Evolutionary conservation across 2,888 invertebrate species (phyloP).

Genomic region (Melieria omissa): DNA sequence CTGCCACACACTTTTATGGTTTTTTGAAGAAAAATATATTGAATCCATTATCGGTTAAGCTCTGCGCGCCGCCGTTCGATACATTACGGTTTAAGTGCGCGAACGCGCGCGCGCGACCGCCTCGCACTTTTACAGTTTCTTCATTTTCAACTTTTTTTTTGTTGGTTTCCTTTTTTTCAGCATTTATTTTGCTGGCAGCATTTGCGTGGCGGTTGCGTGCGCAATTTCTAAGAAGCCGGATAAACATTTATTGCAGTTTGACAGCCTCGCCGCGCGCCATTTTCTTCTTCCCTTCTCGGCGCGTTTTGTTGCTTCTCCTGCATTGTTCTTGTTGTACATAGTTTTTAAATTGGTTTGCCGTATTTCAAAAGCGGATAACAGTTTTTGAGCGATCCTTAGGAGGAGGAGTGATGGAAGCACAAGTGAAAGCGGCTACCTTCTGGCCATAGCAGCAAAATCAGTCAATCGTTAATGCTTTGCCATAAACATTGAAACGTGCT

Average conservation of each 20-base stretch:
- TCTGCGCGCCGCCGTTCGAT: constrained; percentile 35
- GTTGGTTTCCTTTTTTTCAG: background rate
- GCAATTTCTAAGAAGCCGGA: constrained; percentile 36
- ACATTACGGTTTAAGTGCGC: constrained; percentile 13
- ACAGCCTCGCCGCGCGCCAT: constrained; percentile 13
- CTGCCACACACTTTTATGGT: constrained; percentile 33
- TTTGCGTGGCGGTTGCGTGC: background rate
- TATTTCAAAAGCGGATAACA: no score
- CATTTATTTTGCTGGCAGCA: background rate
- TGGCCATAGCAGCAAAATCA: no score
- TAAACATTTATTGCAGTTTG: constrained; percentile 39
- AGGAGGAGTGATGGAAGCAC: no score
- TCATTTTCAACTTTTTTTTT: constrained; percentile 22
- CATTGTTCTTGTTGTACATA: background rate
- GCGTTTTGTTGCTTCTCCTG: background rate
- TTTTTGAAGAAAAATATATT: constrained; percentile 50
- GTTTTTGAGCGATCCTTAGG: no score
- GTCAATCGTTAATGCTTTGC: no score
- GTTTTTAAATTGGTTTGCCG: no score
- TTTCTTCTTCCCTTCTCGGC: no score
- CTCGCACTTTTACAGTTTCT: constrained; percentile 24
- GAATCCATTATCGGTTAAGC: constrained; percentile 61
- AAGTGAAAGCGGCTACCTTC: no score
- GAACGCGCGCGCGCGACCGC: background rate
- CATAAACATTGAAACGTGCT: no score